Percentiles rank a stretch among this genome's conserved stretches.
Evolutionary conservation across 2,113 vertebrate genomes (phyloP).

Genomic region (Hippolais icterina): DNA sequence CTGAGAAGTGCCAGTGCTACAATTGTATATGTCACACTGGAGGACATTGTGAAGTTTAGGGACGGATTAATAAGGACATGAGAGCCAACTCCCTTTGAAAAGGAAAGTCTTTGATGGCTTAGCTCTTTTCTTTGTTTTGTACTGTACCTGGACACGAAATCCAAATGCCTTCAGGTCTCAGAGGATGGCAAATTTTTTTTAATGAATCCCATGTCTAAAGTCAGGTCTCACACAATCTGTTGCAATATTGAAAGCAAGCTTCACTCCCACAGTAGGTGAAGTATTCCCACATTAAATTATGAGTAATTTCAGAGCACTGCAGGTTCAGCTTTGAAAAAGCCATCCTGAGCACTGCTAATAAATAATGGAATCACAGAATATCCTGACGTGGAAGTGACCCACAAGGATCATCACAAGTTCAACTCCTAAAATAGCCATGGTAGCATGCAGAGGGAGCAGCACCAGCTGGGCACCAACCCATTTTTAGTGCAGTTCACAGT

Average conservation of each 20-base stretch:
- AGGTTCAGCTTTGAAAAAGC: neutral
- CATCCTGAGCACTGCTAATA: neutral
- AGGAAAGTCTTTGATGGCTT: neutral
- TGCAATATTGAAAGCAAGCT: neutral
- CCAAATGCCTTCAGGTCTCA: neutral
- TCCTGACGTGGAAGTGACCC: neutral
- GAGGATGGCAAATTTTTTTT: fast-evolving
- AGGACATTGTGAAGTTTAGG: neutral
- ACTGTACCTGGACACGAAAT: neutral
- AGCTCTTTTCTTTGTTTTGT: neutral
- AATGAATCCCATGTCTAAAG: neutral
- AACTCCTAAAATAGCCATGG: neutral
- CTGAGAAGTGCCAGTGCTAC: neutral
- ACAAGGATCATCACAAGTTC: neutral
- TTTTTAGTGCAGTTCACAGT: neutral
- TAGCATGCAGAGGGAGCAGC: fast-evolving
- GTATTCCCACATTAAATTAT: neutral
- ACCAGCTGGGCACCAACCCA: neutral
- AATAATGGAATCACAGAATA: neutral
- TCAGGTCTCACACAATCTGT: neutral
- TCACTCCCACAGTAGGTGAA: neutral
- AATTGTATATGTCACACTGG: neutral
- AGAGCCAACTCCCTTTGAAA: neutral
- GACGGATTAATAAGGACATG: neutral
- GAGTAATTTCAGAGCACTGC: neutral